Evolutionary conservation across 2,113 vertebrate species (phyloP).

Genomic region (Eclectus roratus): DNA sequence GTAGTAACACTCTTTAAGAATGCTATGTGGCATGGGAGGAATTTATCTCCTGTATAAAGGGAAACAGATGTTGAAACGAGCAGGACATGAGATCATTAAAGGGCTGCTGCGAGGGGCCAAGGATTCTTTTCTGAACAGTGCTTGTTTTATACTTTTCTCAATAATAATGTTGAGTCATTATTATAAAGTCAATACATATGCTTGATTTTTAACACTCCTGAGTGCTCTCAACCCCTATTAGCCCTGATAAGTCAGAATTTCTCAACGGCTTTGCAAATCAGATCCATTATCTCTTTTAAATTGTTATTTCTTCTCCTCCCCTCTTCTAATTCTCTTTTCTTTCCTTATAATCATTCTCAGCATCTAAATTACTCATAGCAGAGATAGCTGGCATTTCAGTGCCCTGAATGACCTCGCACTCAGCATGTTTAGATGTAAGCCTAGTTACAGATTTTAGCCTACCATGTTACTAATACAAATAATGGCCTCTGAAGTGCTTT

Average conservation of each 20-base stretch:
- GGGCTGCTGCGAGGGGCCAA: not conserved
- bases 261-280: not conserved
- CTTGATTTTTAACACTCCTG: not conserved
- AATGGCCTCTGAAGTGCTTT: not conserved
- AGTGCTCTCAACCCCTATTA: not conserved
- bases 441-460: not conserved
- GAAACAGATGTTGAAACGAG: constrained; percentile 33
- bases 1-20: constrained; percentile 19
- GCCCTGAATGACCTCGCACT: not conserved
- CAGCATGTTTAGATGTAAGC: not conserved
- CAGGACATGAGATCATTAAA: not conserved
- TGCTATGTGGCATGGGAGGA: constrained; percentile 38
- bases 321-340: not conserved
- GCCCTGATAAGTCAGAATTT: not conserved
- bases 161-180: not conserved
- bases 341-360: not conserved
- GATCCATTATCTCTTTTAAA: not conserved
- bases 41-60: constrained; percentile 41
- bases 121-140: not conserved
- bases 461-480: not conserved
- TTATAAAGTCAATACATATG: not conserved
- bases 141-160: not conserved
- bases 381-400: not conserved
- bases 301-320: not conserved
- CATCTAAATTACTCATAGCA: not conserved